Conservation (phyloP, 2,888 invertebrate genomes). For the Colletes collaris region DNA sequence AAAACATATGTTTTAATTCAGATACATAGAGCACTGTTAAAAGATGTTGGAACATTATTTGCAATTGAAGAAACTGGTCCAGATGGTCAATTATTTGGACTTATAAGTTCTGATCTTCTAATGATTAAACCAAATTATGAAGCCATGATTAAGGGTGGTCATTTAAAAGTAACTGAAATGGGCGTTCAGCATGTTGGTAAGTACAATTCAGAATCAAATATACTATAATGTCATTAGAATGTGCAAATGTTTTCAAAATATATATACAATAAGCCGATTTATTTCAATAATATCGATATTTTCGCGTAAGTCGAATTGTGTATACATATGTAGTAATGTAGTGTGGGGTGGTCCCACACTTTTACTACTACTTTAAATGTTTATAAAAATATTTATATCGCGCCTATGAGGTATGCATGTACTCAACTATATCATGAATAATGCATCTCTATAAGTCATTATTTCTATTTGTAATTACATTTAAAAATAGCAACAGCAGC, state of each 20-base stretch:
- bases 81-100: conserved; percentile 91
- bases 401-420: no score
- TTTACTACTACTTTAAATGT: background rate
- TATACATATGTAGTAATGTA: no score
- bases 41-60: conserved; percentile 92
- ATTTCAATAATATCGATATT: background rate
- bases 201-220: conserved; percentile 79
- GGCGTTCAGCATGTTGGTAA: conserved; percentile 89
- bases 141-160: conserved; percentile 93
- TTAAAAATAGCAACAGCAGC: no score
- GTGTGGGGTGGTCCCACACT: no score
- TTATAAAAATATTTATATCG: background rate
- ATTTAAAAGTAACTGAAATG: conserved; percentile 92
- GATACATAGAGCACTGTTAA: conserved; percentile 88
- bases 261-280: background rate
- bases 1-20: conserved; percentile 75
- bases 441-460: no score
- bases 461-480: no score
- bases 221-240: background rate
- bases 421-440: no score
- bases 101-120: conserved; percentile 90
- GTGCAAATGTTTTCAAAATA: background rate
- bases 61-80: conserved; percentile 88
- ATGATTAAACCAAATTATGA: conserved; percentile 95
- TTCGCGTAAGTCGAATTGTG: no score